Percentiles rank a stretch among this genome's conserved stretches.
Evolutionary conservation across 2,797 vertebrate species (phyloP).

Genomic region (Loriculus beryllinus): DNA sequence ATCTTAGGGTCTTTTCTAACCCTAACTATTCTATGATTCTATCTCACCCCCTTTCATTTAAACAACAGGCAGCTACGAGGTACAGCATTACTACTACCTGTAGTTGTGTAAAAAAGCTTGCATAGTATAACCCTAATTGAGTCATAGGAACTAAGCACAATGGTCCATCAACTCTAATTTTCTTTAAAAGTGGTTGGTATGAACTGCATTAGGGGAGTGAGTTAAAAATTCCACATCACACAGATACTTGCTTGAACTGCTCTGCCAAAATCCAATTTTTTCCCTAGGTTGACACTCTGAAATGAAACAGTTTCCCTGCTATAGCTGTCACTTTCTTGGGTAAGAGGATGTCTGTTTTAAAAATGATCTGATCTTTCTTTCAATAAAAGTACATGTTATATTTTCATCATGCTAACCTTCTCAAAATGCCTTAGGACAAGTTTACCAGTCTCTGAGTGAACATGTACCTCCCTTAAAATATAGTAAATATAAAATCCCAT

Average conservation of each 20-base stretch:
- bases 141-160: background rate
- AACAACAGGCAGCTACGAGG: background rate
- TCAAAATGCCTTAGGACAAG: background rate
- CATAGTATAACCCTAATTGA: background rate
- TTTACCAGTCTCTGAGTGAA: background rate
- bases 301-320: background rate
- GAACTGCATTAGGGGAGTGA: background rate
- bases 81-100: fast-evolving
- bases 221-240: background rate
- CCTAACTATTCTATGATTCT: too few species aligned
- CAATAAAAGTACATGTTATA: fast-evolving
- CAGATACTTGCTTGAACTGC: background rate
- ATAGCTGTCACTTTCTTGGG: background rate
- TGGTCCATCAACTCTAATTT: conserved; percentile 32
- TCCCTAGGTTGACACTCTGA: background rate
- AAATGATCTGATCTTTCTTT: background rate
- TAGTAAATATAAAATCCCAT: fast-evolving
- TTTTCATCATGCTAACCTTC: background rate
- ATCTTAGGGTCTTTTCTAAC: too few species aligned
- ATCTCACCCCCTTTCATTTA: background rate
- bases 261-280: background rate
- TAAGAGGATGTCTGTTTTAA: background rate
- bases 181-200: background rate
- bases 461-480: background rate
- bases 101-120: background rate